Evolutionary conservation across 2,797 vertebrate genomes (phyloP).

Genomic region (Adrianichthys oophorus): DNA sequence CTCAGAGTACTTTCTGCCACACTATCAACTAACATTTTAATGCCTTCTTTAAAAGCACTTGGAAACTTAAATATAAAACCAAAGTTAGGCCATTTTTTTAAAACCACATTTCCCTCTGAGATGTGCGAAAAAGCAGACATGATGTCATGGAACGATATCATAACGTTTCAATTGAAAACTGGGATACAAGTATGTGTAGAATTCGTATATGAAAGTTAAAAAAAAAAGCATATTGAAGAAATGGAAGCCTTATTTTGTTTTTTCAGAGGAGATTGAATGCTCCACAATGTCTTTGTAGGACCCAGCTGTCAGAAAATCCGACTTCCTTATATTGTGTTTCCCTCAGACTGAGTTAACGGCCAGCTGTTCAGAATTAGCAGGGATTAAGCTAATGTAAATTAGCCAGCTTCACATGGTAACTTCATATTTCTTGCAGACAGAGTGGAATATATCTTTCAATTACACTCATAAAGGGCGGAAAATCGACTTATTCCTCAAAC

Average conservation of each 20-base stretch:
- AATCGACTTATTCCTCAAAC: neutral
- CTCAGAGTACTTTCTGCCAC: slow-evolving; percentile 44
- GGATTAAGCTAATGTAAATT: neutral
- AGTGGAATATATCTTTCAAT: neutral
- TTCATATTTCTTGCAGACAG: neutral
- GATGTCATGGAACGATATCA: slow-evolving; percentile 52
- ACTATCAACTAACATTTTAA: slow-evolving; percentile 43
- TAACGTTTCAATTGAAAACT: slow-evolving; percentile 33
- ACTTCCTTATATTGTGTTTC: neutral
- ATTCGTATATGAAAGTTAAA: too few relatives aligned
- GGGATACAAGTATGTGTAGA: slow-evolving; percentile 20
- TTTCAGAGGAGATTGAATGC: too few relatives aligned
- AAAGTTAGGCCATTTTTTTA: slow-evolving; percentile 65
- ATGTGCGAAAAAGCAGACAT: slow-evolving; percentile 56
- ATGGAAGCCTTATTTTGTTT: too few relatives aligned
- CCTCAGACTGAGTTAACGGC: neutral
- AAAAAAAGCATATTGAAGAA: too few relatives aligned
- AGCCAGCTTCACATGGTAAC: neutral
- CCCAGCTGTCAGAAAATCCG: too few relatives aligned
- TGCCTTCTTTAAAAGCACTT: slow-evolving; percentile 41
- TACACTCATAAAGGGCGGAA: neutral
- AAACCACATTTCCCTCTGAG: slow-evolving; percentile 39
- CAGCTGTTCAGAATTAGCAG: neutral
- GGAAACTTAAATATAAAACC: slow-evolving; percentile 53
- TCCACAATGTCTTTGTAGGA: too few relatives aligned